Evolutionary conservation across 2,888 invertebrate genomes (phyloP).

Genomic region (Fragum whitleyi): DNA sequence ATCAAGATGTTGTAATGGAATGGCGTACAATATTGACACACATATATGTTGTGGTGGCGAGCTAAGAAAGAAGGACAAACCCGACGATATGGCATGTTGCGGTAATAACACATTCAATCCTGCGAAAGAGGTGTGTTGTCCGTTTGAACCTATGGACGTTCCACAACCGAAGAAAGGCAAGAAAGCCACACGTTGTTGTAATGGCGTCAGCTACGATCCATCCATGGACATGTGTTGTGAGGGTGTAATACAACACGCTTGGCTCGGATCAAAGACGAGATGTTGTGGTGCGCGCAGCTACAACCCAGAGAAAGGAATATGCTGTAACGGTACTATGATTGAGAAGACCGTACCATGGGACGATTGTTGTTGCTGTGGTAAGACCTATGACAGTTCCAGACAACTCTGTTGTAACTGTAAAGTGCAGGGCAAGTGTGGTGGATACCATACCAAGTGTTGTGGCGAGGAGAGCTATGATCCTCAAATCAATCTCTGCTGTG

Average conservation of each 20-base stretch:
- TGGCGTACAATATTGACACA: slow-evolving; percentile 40
- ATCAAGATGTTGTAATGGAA: slow-evolving; percentile 45
- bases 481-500: slow-evolving; percentile 40
- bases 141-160: slow-evolving; percentile 33
- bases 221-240: slow-evolving; percentile 58
- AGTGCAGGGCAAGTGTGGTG: slow-evolving; percentile 56
- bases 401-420: slow-evolving; percentile 57
- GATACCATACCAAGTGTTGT: slow-evolving; percentile 48
- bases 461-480: slow-evolving; percentile 50
- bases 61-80: slow-evolving; percentile 42
- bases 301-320: slow-evolving; percentile 57
- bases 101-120: slow-evolving; percentile 53
- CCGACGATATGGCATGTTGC: slow-evolving; percentile 50
- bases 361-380: slow-evolving; percentile 57
- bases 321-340: slow-evolving; percentile 52
- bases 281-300: slow-evolving; percentile 57
- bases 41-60: slow-evolving; percentile 47
- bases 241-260: slow-evolving; percentile 54
- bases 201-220: slow-evolving; percentile 47
- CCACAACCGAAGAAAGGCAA: slow-evolving; percentile 49
- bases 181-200: slow-evolving; percentile 49
- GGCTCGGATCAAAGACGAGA: slow-evolving; percentile 44
- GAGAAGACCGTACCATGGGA: slow-evolving; percentile 56
- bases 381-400: slow-evolving; percentile 47
- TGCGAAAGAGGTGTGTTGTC: slow-evolving; percentile 49